Conservation (phyloP, 2,113 vertebrate genomes). For the Siniperca knerii region DNA sequence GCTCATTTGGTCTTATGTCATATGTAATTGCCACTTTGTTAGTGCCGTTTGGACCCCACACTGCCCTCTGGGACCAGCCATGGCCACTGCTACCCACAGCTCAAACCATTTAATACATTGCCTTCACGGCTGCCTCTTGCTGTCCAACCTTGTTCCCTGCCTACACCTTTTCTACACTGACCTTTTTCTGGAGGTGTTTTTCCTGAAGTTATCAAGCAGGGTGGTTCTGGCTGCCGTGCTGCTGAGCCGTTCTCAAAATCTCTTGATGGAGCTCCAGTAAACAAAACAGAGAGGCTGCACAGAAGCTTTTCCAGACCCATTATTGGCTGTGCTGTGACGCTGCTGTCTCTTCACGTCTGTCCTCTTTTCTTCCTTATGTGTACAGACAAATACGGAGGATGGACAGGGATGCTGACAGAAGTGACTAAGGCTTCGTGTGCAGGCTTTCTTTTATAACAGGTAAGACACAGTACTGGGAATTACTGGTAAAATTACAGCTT, state of each 20-base stretch:
- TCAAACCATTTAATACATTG: conserved; percentile 74
- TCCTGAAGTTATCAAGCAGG: conserved; percentile 12
- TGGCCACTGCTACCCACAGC: conserved; percentile 58
- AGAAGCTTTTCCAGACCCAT: conserved; percentile 16
- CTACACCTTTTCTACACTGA: conserved; percentile 3
- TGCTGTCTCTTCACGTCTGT: conserved; percentile 49
- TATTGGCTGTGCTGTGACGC: conserved; percentile 23
- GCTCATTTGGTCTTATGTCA: not conserved
- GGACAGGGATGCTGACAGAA: conserved; percentile 31
- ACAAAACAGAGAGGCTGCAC: conserved; percentile 36
- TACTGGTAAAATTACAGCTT: conserved; percentile 23
- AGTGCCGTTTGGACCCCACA: conserved; percentile 29
- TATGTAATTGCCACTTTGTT: not conserved
- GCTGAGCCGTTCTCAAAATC: conserved; percentile 44
- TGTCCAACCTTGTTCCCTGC: conserved; percentile 18
- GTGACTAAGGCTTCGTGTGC: conserved; percentile 16
- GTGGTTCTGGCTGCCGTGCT: conserved; percentile 28
- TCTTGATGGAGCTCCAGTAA: conserved; percentile 50
- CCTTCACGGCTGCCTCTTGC: conserved; percentile 29
- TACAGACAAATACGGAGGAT: conserved; percentile 32
- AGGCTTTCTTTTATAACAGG: conserved; percentile 15
- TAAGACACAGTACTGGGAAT: conserved; percentile 11
- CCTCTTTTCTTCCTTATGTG: conserved; percentile 27
- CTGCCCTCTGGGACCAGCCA: conserved; percentile 73
- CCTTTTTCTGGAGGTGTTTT: conserved; percentile 29